A percentile compares a stretch with the other conserved stretches of the same genome.
Conservation (phyloP, 2,797 vertebrate genomes). For the Potorous gilbertii region DNA sequence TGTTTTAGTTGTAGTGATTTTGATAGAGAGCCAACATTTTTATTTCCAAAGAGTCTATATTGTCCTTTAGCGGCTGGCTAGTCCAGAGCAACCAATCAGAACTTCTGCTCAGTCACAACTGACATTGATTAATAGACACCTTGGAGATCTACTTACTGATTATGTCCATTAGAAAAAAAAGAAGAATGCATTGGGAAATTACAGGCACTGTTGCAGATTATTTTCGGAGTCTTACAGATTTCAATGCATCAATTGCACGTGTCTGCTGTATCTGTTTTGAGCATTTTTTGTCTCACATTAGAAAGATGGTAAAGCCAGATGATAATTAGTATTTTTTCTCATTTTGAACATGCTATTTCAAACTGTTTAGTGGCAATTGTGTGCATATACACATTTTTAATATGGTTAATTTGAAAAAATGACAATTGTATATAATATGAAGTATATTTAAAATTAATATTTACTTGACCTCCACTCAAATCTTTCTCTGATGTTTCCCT, state of each 20-base stretch:
- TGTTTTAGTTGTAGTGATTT: slow-evolving; percentile 48
- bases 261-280: slow-evolving; percentile 52
- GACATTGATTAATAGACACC: slow-evolving; percentile 87
- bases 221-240: slow-evolving; percentile 78
- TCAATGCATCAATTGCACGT: slow-evolving; percentile 62
- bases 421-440: neutral
- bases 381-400: neutral
- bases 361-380: slow-evolving; percentile 41
- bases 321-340: neutral
- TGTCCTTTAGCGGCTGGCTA: slow-evolving; percentile 82
- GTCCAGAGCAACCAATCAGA: slow-evolving; percentile 87
- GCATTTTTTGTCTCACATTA: slow-evolving; percentile 50
- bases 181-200: slow-evolving; percentile 76
- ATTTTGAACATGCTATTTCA: slow-evolving; percentile 34
- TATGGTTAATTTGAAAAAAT: neutral
- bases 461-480: neutral
- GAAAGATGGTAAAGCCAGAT: slow-evolving; percentile 40
- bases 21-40: slow-evolving; percentile 31
- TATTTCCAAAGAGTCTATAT: slow-evolving; percentile 50
- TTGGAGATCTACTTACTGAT: slow-evolving; percentile 80
- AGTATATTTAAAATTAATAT: neutral
- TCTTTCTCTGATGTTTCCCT: neutral
- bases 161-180: slow-evolving; percentile 80
- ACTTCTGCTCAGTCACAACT: slow-evolving; percentile 82
- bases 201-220: slow-evolving; percentile 69